A percentile compares a stretch with the other conserved stretches of the same genome.
Conservation (phyloP, 2,113 vertebrate genomes). For the Dascyllus trimaculatus region DNA sequence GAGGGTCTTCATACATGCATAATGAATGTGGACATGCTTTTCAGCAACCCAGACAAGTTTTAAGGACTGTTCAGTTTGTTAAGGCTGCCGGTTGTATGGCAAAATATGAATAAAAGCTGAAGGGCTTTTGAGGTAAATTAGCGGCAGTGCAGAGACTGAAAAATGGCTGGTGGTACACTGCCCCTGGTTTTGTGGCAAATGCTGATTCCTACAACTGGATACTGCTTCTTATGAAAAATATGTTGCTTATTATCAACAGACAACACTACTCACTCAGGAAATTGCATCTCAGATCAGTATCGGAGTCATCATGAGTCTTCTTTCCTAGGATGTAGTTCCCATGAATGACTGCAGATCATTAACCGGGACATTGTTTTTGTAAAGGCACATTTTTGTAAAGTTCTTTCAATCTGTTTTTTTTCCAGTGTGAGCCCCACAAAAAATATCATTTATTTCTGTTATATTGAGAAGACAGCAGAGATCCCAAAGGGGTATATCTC, state of each 20-base stretch:
- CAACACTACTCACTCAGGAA: not conserved
- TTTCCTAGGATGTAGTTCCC: not conserved
- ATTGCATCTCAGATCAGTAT: not conserved
- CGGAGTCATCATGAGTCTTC: not conserved
- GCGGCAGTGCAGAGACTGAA: not conserved
- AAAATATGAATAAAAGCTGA: conserved; percentile 11
- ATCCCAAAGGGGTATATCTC: not conserved
- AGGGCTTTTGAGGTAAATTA: conserved; percentile 26
- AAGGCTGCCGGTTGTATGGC: conserved; percentile 15
- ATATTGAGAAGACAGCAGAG: not conserved
- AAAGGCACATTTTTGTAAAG: not conserved
- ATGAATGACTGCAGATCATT: not conserved
- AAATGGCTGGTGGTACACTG: not conserved
- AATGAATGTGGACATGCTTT: conserved; percentile 44
- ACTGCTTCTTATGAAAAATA: not conserved
- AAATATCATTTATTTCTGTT: not conserved
- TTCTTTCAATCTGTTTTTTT: not conserved
- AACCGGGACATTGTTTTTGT: not conserved
- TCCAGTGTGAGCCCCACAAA: not conserved
- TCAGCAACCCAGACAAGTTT: not conserved
- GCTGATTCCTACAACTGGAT: not conserved
- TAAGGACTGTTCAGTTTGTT: not conserved
- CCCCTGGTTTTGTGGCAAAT: conserved; percentile 1
- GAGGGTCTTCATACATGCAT: conserved; percentile 41
- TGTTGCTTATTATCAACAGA: not conserved